phyloP scores from a whole-genome alignment of 1,140 invertebrate species.

The Heliothis subflexa region DNA sequence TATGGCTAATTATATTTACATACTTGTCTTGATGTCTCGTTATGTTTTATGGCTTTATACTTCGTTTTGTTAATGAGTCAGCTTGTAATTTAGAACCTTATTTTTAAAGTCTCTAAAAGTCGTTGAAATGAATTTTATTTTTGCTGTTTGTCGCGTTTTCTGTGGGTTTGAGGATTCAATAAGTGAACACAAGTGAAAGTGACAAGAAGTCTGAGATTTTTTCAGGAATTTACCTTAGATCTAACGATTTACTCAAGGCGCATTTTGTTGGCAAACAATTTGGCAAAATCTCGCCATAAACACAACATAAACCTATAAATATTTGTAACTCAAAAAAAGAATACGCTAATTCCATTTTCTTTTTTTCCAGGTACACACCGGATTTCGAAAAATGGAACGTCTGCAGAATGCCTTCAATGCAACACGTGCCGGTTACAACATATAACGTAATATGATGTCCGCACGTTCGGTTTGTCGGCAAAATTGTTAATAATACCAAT shows the following conservation, averaged over 20 bases:
- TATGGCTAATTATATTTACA: conserved; percentile 16
- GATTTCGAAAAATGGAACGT: conserved; percentile 15
- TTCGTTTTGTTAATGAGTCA: not conserved
- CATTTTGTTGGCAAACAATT: not conserved
- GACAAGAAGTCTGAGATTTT: no score
- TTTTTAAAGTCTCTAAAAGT: not conserved
- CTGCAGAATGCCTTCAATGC: conserved; percentile 12
- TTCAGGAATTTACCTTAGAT: not conserved
- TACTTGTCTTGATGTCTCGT: conserved; percentile 5
- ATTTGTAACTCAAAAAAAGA: not conserved
- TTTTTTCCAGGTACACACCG: conserved; percentile 29
- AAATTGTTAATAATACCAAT: conserved; percentile 6
- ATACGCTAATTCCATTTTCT: not conserved
- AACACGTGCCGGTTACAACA: conserved; percentile 28
- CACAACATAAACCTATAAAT: no score
- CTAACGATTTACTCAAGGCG: not conserved
- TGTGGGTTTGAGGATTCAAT: no score
- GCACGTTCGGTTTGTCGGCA: conserved; percentile 33
- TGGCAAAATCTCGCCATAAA: not conserved
- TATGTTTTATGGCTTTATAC: conserved; percentile 13
- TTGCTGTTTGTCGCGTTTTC: no score
- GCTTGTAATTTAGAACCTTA: not conserved
- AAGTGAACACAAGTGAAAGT: no score
- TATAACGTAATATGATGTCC: conserved; percentile 11
- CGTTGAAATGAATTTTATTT: no score